Conservation (phyloP, 2,113 vertebrate species). For the Hemibagrus wyckioides region DNA sequence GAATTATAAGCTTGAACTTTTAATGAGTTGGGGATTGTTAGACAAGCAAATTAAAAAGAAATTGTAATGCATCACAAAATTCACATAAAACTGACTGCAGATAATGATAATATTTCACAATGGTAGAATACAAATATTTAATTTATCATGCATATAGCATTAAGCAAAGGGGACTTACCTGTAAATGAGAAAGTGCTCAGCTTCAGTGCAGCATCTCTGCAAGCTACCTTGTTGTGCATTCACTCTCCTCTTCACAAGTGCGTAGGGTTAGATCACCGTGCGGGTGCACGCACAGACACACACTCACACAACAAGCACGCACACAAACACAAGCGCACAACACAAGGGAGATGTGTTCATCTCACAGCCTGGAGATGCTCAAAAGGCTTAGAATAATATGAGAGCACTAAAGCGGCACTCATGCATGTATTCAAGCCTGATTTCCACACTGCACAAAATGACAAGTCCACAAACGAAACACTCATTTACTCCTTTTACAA, state of each 20-base stretch:
- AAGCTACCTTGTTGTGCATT: constrained; percentile 8
- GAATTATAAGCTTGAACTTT: not conserved
- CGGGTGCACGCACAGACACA: constrained; percentile 15
- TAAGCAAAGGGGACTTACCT: constrained; percentile 32
- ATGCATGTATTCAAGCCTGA: constrained; percentile 47
- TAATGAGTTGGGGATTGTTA: not conserved
- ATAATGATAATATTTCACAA: not conserved
- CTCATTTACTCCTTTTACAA: constrained; percentile 26
- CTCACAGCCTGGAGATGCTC: constrained; percentile 33
- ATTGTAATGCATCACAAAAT: not conserved
- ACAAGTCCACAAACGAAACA: constrained; percentile 38
- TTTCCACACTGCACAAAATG: constrained; percentile 45
- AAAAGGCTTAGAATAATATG: constrained; percentile 40
- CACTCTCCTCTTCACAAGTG: constrained; percentile 44
- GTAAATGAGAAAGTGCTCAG: constrained; percentile 8
- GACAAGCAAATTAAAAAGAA: not conserved
- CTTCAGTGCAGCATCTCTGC: constrained; percentile 43
- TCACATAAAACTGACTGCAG: not conserved
- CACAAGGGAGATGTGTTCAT: constrained; percentile 22
- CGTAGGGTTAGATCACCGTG: constrained; percentile 49
- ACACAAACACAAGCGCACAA: constrained; percentile 47
- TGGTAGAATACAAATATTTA: not conserved
- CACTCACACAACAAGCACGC: constrained; percentile 29
- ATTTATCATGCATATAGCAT: not conserved
- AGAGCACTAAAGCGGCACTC: constrained; percentile 46